Evolutionary conservation across 2,888 invertebrate genomes (phyloP).

Genomic region (Calephelis perditalis): DNA sequence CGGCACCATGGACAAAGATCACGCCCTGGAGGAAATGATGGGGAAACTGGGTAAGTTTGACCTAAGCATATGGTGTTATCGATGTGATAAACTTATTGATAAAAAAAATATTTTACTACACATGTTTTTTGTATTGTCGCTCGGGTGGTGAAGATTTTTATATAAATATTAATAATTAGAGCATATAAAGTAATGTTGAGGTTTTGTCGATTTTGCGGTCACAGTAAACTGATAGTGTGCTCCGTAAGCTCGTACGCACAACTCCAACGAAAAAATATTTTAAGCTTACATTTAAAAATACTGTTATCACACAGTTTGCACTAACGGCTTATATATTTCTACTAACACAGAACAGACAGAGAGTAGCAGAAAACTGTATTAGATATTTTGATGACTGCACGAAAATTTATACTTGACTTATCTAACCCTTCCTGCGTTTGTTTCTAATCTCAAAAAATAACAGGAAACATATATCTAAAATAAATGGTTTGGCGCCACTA

Average conservation of each 20-base stretch:
- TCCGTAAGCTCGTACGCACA: slow-evolving; percentile 23
- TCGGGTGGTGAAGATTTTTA: background rate
- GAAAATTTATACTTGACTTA: background rate
- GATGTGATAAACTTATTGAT: background rate
- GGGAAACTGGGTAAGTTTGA: slow-evolving; percentile 79
- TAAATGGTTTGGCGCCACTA: no score
- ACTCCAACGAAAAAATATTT: background rate
- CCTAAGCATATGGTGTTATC: slow-evolving; percentile 44
- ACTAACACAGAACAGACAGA: background rate
- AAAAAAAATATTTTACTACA: background rate
- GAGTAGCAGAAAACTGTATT: background rate
- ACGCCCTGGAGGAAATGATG: slow-evolving; percentile 82
- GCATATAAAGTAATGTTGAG: background rate
- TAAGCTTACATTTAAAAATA: slow-evolving; percentile 14
- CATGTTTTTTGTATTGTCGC: background rate
- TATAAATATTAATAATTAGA: background rate
- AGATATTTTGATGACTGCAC: background rate
- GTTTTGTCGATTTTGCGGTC: slow-evolving; percentile 20
- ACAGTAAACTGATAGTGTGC: slow-evolving; percentile 25
- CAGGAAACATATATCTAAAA: no score
- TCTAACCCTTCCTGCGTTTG: background rate
- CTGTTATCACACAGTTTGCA: no score
- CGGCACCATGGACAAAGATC: slow-evolving; percentile 79
- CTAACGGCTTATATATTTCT: background rate
- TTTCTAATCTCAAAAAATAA: no score